phyloP scores from a whole-genome alignment of 2,888 invertebrate genomes.

The Andrena flavipes region DNA sequence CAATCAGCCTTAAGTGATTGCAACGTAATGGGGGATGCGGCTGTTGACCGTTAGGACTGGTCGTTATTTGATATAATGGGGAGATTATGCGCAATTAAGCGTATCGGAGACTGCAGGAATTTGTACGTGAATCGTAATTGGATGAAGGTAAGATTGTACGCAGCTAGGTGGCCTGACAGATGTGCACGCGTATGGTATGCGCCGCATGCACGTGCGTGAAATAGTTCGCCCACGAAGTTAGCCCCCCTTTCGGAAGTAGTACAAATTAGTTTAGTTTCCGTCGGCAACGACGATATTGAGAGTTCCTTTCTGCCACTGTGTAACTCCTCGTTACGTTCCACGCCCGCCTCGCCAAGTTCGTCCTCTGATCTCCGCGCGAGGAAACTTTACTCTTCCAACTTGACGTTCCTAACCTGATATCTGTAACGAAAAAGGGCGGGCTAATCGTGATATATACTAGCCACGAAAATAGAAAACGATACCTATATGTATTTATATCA shows the following conservation, averaged over 20 bases:
- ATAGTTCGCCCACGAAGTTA: slow-evolving; percentile 18
- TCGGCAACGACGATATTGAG: slow-evolving; percentile 10
- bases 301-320: neutral
- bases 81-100: neutral
- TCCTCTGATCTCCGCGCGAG: too few relatives aligned
- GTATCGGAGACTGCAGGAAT: neutral
- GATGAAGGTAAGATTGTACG: slow-evolving; percentile 3
- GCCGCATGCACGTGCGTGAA: slow-evolving; percentile 12
- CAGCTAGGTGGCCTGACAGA: neutral
- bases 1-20: too few relatives aligned
- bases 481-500: slow-evolving; percentile 29
- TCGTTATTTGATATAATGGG: too few relatives aligned
- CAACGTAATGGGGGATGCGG: too few relatives aligned
- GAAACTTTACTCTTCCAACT: too few relatives aligned
- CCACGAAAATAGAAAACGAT: slow-evolving; percentile 4
- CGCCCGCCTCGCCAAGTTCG: too few relatives aligned
- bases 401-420: too few relatives aligned
- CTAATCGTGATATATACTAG: neutral
- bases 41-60: too few relatives aligned
- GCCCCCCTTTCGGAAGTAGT: neutral
- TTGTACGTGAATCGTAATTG: slow-evolving; percentile 24
- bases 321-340: slow-evolving; percentile 7
- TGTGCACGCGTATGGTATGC: neutral
- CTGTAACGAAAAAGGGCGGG: too few relatives aligned
- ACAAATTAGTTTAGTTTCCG: slow-evolving; percentile 46